Percentiles rank a stretch among this genome's conserved stretches.
Conservation (phyloP, 2,888 invertebrate species). For the Papilio gigon region DNA sequence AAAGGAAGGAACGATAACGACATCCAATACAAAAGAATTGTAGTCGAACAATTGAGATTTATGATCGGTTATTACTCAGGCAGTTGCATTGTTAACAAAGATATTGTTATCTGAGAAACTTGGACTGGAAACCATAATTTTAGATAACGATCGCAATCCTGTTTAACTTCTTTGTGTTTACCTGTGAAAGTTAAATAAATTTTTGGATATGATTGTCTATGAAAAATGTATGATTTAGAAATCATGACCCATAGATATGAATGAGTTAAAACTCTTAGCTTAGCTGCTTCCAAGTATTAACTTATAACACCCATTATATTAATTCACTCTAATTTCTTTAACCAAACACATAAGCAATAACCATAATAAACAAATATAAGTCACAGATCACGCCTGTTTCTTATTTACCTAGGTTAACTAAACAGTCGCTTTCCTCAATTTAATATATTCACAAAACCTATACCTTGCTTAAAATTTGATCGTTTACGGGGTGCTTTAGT, state of each 20-base stretch:
- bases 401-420: too few species aligned
- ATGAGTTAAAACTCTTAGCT: too few species aligned
- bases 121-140: slow-evolving; percentile 16
- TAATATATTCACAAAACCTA: too few species aligned
- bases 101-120: slow-evolving; percentile 19
- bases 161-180: slow-evolving; percentile 17
- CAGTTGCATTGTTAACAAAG: slow-evolving; percentile 16
- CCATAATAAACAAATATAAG: too few species aligned
- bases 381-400: too few species aligned
- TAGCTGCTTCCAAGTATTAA: too few species aligned
- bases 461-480: not conserved
- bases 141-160: slow-evolving; percentile 25
- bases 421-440: too few species aligned
- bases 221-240: not conserved
- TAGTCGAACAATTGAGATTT: slow-evolving; percentile 19
- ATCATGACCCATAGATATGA: not conserved
- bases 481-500: not conserved
- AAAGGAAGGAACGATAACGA: slow-evolving; percentile 11
- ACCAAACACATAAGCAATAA: too few species aligned
- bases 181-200: slow-evolving; percentile 19
- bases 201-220: slow-evolving; percentile 1
- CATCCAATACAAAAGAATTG: slow-evolving; percentile 21
- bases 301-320: too few species aligned
- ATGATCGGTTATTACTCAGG: slow-evolving; percentile 24
- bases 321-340: too few species aligned